Evolutionary conservation across 1,140 invertebrate genomes (phyloP), one percentile per base, ranked within the genome.

Genomic region (Drepana arcuata): DNA sequence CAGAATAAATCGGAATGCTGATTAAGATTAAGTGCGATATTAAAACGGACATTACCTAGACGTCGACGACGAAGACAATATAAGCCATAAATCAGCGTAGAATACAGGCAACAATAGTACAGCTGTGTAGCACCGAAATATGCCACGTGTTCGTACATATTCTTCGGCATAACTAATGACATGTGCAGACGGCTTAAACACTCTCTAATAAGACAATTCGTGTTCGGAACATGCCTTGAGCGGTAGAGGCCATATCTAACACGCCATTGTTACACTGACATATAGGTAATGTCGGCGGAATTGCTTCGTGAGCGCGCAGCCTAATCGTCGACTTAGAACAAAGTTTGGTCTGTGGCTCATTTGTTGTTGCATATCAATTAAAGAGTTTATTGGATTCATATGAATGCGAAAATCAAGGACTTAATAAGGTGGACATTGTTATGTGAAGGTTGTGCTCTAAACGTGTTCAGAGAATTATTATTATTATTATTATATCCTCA

Each of bases 131-230:
- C n/a, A n/a, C n/a, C n/a, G n/a, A n/a, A n/a, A n/a, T n/a, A n/a
- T n/a, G n/a, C n/a, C n/a, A n/a, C n/a, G n/a, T n/a, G n/a, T n/a
- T n/a, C n/a, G n/a, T n/a, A n/a, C n/a, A n/a, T n/a, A n/a, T n/a
- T n/a, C n/a, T n/a, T n/a, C n/a, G n/a, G n/a, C n/a, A n/a, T n/a
- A n/a, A n/a, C n/a, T n/a, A n/a, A n/a, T n/a, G n/a, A n/a, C n/a
- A n/a, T n/a, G n/a, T n/a, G n/a, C n/a, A 30, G 14, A 13, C 38
- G 40, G 32, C 37, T 44, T 51, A 45, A 50, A 44, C 23, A 47
- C 31, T 47, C 31, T 62, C 56, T 77, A 77, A 77, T 77, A 50
- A 68, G 63, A 61, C 57, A 50, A 74, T 78, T 78, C 64, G 57
- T 41, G 63, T 70, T 66, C 73, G 61, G 13, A 7, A 6, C n/a